phyloP scores from a whole-genome alignment of 2,797 vertebrate genomes.

The Remorina albescens region DNA sequence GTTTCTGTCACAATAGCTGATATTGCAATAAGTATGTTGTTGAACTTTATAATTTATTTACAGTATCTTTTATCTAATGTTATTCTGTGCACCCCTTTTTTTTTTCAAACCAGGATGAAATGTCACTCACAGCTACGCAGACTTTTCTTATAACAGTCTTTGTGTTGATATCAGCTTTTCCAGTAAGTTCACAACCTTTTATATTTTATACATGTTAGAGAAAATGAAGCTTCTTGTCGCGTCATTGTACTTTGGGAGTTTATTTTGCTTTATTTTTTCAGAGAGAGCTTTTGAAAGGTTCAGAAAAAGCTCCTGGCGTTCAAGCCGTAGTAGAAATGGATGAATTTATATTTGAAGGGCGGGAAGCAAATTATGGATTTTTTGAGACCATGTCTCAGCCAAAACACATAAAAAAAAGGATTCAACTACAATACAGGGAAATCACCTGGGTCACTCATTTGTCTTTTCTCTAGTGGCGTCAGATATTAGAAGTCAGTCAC shows the following conservation, averaged over 20 bases:
- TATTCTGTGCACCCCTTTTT: background rate
- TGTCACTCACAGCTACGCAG: background rate
- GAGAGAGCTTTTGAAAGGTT: background rate
- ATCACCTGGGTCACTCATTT: background rate
- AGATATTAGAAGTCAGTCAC: conserved; percentile 10
- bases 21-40: background rate
- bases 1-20: background rate
- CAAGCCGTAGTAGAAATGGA: background rate
- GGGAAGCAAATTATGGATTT: conserved; percentile 11
- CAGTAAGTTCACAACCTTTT: too few species aligned
- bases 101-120: background rate
- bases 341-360: background rate
- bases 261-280: too few species aligned
- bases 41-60: background rate
- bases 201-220: too few species aligned
- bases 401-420: background rate
- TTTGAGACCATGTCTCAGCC: conserved; percentile 1
- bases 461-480: background rate
- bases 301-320: conserved; percentile 2
- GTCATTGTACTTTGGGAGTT: too few species aligned
- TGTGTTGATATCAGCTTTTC: too few species aligned
- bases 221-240: too few species aligned
- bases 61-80: background rate
- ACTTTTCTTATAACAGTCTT: background rate
- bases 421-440: background rate